Evolutionary conservation across 2,113 vertebrate genomes (phyloP), one percentile per base, ranked within the genome.

Genomic region (Nothocercus julius): DNA sequence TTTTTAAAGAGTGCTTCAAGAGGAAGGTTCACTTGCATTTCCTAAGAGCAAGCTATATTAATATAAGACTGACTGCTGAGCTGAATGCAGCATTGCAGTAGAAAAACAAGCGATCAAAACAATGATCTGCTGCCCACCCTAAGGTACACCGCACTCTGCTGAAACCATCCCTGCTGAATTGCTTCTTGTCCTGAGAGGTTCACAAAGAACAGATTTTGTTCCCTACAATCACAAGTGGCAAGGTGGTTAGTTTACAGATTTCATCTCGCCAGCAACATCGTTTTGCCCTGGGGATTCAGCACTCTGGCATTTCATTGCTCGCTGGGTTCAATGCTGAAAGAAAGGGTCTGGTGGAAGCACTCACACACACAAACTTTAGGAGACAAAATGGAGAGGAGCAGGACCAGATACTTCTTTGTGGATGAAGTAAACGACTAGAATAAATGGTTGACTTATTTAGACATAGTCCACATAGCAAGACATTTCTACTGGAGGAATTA

Each of bases 161-260:
- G 62, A 93, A 94, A 49, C 75, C 76, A 28, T 85, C 77, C 45
- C 70, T 25, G 25, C 28, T 86, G 47, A 92, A 96, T 75, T 8
- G 30, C 77, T 73, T 47, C 79, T 82, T 44, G 49, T 42, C 69
- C 90, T 84, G 86, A 89, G 69, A 91, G 77, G 63, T 51, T 93
- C 90, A 75, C 68, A 84, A 92, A 90, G 9, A 90, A 53, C 68
- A 74, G 82, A 74, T 78, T 93, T 96, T 87, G 93, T 85, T 92
- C 74, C 83, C 21, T 22, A 22, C 19, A 2, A 25, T 96, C 56
- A 69, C 61, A 19, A 27, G 53, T 42, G 70, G 42, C 72, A 82
- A 42, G 44, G n/a, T 66, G 53, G 63, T 88, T 88, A 20, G 66
- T 80, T 94, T 93, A 84, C 59, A 85, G 76, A 68, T 79, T 85